phyloP scores from a whole-genome alignment of 2,888 invertebrate species.

The Adelphocoris suturalis region DNA sequence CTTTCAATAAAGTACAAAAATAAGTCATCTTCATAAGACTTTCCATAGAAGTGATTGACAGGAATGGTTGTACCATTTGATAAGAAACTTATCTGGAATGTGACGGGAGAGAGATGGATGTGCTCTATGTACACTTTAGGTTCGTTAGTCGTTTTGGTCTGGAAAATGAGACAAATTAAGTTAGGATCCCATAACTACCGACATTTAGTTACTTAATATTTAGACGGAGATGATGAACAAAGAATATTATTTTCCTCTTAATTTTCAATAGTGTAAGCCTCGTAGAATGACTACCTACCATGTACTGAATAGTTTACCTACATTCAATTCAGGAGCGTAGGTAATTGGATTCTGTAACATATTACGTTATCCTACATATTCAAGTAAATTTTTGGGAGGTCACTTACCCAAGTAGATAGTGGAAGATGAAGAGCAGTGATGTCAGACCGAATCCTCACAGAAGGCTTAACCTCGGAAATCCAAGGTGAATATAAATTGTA shows the following conservation, averaged over 20 bases:
- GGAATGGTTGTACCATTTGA: constrained; percentile 78
- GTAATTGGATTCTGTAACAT: too few relatives aligned
- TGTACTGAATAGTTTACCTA: too few relatives aligned
- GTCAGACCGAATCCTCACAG: constrained; percentile 81
- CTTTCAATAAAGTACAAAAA: constrained; percentile 84
- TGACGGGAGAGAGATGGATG: constrained; percentile 82
- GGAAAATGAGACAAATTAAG: constrained; percentile 48
- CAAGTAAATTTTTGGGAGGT: background rate
- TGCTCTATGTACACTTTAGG: constrained; percentile 80
- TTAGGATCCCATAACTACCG: background rate
- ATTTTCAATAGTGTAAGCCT: too few relatives aligned
- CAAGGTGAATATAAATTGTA: constrained; percentile 83
- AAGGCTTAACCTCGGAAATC: constrained; percentile 82
- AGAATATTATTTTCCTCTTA: background rate
- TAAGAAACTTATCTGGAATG: constrained; percentile 83
- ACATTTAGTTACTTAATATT: background rate
- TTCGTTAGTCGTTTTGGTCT: constrained; percentile 67
- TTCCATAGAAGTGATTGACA: constrained; percentile 76
- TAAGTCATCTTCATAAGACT: constrained; percentile 80
- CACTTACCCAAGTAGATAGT: constrained; percentile 77
- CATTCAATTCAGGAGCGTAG: too few relatives aligned
- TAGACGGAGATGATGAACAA: background rate
- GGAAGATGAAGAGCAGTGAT: constrained; percentile 83
- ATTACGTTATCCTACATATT: background rate
- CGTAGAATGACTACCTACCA: too few relatives aligned